These are phyloP conservation scores for Macroteleia sp. DNA, from an alignment of 2,888 invertebrate genomes.

Conservation along the genomic window DNA sequence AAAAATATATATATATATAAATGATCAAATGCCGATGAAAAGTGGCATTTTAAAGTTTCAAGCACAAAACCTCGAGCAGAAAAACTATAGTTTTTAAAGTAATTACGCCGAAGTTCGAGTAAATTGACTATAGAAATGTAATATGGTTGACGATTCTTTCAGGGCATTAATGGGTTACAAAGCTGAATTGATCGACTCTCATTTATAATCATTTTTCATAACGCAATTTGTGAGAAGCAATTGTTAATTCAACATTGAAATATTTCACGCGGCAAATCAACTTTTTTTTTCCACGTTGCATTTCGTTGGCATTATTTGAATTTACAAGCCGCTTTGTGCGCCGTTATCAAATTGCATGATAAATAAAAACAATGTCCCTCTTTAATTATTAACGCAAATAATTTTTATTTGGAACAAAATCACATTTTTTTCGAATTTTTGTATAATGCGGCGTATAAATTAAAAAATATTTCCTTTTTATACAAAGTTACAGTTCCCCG, in stretches of 20 bases:
- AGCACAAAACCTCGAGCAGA: not conserved
- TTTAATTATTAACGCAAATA: too few relatives aligned
- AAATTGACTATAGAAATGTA: constrained; percentile 17
- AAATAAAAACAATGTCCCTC: too few relatives aligned
- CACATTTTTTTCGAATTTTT: too few relatives aligned
- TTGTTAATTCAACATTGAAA: constrained; percentile 11
- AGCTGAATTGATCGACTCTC: not conserved
- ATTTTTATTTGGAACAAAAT: too few relatives aligned
- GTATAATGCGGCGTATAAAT: too few relatives aligned
- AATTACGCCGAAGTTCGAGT: constrained; percentile 14
- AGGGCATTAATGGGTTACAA: constrained; percentile 3
- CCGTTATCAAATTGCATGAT: constrained; percentile 12
- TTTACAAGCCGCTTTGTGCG: constrained; percentile 4
- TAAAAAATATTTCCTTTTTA: too few relatives aligned
- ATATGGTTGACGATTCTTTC: constrained; percentile 7
- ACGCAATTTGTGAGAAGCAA: constrained; percentile 10
- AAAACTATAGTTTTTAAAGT: constrained; percentile 23
- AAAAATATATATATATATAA: too few relatives aligned
- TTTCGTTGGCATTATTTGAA: constrained; percentile 6
- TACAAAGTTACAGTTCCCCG: too few relatives aligned
- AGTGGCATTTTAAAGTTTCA: constrained; percentile 14
- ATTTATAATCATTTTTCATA: constrained; percentile 5
- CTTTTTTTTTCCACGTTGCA: not conserved
- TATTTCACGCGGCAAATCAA: not conserved
- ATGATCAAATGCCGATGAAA: constrained; percentile 6